Evolutionary conservation across 2,888 invertebrate species (phyloP).

Genomic region (Cetonia aurata): DNA sequence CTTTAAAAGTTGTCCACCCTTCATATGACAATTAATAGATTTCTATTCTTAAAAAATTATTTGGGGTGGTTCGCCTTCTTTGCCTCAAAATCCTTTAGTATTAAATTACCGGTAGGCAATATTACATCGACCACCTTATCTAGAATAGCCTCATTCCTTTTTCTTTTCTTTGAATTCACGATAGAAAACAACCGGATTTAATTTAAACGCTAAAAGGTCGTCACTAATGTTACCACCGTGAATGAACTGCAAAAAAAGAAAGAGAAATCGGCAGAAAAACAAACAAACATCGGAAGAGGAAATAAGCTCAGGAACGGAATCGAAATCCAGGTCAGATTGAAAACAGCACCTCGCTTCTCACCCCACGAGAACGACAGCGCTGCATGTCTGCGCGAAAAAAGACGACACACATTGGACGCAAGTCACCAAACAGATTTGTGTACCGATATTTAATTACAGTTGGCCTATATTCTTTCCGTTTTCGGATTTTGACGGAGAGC

Average conservation of each 20-base stretch:
- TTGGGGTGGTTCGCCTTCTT: no score
- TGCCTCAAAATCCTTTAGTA: no score
- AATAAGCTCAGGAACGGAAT: not conserved
- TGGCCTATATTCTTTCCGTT: constrained; percentile 47
- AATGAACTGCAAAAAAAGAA: constrained; percentile 4
- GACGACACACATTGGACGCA: constrained; percentile 4
- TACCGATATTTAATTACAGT: constrained; percentile 32
- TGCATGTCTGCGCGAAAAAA: not conserved
- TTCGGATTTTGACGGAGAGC: constrained; percentile 52
- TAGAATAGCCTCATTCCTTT: no score
- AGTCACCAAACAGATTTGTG: constrained; percentile 7
- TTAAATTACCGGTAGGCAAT: no score
- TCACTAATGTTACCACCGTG: no score
- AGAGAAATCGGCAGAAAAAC: not conserved
- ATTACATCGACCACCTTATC: no score
- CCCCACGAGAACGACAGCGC: not conserved
- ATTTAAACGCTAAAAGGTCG: no score
- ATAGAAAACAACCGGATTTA: no score
- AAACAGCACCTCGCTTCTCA: constrained; percentile 5
- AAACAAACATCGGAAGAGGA: constrained; percentile 1
- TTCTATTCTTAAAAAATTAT: no score
- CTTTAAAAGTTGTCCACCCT: no score
- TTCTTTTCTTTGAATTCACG: no score
- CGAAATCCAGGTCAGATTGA: constrained; percentile 13
- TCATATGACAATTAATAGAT: no score